These are phyloP conservation scores for Palythoa heliodiscus DNA, from an alignment of 92 coral and sea anemone species.

Conservation along the genomic window DNA sequence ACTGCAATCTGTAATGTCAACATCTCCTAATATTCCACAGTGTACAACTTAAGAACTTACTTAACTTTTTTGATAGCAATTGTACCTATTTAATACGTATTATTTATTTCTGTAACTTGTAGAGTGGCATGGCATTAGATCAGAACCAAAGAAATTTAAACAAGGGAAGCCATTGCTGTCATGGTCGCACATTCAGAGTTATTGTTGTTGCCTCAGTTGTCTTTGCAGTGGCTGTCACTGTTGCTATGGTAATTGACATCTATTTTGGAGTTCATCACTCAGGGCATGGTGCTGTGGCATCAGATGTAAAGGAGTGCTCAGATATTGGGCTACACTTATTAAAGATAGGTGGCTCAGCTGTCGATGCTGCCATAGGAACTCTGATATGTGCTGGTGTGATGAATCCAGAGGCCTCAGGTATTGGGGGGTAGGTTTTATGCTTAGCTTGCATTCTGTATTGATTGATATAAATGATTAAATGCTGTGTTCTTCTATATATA, in stretches of 20 bases:
- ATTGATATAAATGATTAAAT: too few relatives aligned
- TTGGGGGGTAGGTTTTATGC: conserved; percentile 81
- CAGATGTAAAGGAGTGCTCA: conserved; percentile 87
- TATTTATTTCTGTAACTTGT: neutral
- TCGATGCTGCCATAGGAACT: conserved; percentile 93
- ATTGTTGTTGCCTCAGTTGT: conserved; percentile 75
- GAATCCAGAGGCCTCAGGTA: conserved; percentile 89
- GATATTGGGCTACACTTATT: conserved; percentile 75
- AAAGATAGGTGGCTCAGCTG: conserved; percentile 94
- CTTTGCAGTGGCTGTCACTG: conserved; percentile 82
- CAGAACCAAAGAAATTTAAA: conserved; percentile 5
- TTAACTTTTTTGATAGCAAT: too few relatives aligned
- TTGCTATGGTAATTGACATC: conserved; percentile 79
- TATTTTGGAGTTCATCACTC: conserved; percentile 68
- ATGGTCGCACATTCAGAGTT: conserved; percentile 69
- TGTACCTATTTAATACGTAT: neutral
- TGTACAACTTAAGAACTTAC: too few relatives aligned
- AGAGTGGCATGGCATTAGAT: neutral
- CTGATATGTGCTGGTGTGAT: conserved; percentile 93
- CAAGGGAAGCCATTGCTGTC: conserved; percentile 45
- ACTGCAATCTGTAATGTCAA: too few relatives aligned
- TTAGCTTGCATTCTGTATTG: neutral
- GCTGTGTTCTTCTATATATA: neutral
- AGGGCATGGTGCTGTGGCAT: conserved; percentile 91
- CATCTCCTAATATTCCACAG: too few relatives aligned